Evolutionary conservation across 2,888 invertebrate genomes (phyloP).

Genomic region (Drosophila neotestacea): DNA sequence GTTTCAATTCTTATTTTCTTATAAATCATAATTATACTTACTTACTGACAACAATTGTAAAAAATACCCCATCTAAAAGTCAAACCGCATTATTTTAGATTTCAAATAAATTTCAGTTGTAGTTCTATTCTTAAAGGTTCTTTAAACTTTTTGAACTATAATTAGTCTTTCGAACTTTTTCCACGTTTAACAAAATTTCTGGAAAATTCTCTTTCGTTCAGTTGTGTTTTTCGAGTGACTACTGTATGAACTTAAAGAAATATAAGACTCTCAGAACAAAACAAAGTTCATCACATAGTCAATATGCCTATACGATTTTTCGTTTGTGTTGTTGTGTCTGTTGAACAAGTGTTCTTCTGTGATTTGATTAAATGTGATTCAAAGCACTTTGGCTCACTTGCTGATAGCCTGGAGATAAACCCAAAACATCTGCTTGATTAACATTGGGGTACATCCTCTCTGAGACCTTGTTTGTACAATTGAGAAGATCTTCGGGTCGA

Average conservation of each 20-base stretch:
- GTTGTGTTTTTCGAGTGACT: too few species aligned
- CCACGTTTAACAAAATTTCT: too few species aligned
- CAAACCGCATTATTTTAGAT: too few species aligned
- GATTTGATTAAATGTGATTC: slow-evolving; percentile 42
- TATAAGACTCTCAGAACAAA: neutral
- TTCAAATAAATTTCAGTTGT: too few species aligned
- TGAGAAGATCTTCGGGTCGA: slow-evolving; percentile 6
- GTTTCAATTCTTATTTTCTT: neutral
- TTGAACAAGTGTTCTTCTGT: slow-evolving; percentile 14
- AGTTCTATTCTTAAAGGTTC: too few species aligned
- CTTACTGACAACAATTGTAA: too few species aligned
- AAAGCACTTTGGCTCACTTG: slow-evolving; percentile 38
- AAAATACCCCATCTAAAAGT: too few species aligned
- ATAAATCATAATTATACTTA: too few species aligned
- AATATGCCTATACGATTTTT: neutral
- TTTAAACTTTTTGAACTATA: too few species aligned
- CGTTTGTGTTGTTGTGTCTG: neutral
- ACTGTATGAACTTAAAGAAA: neutral
- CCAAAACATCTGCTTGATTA: neutral
- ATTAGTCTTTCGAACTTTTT: too few species aligned
- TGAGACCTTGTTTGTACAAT: slow-evolving; percentile 19
- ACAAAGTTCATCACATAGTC: slow-evolving; percentile 1
- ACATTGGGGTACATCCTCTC: slow-evolving; percentile 7
- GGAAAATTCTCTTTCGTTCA: too few species aligned
- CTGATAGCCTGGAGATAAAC: slow-evolving; percentile 45